Evolutionary conservation across 1,140 invertebrate species (phyloP).

Genomic region (Euglossa dilemma): DNA sequence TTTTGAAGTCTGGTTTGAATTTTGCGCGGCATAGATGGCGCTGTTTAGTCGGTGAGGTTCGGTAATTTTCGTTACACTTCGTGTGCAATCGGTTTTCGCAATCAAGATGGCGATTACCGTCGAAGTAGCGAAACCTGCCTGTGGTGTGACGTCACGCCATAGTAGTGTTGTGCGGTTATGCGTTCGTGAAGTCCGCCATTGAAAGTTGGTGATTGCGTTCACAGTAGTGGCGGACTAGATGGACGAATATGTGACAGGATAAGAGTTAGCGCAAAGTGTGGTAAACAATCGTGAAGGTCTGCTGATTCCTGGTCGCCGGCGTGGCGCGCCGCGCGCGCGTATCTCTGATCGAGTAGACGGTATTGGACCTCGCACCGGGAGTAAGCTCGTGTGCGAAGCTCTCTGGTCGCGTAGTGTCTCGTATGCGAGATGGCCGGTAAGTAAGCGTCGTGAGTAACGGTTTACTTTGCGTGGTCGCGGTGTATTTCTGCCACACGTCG

Average conservation of each 20-base stretch:
- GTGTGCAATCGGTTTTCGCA: slow-evolving; percentile 37
- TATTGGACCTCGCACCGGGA: slow-evolving; percentile 44
- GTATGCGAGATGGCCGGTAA: slow-evolving; percentile 78
- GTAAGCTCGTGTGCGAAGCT: slow-evolving; percentile 46
- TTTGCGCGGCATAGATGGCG: slow-evolving; percentile 11
- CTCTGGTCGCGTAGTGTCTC: slow-evolving; percentile 49
- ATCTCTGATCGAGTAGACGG: slow-evolving; percentile 33
- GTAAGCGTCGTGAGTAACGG: slow-evolving; percentile 56
- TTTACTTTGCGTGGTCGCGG: slow-evolving; percentile 2
- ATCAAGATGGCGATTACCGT: slow-evolving; percentile 70
- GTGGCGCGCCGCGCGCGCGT: slow-evolving; percentile 54
- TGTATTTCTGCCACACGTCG: slow-evolving; percentile 29
- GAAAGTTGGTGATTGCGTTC: slow-evolving; percentile 52
- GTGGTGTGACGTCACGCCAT: slow-evolving; percentile 74
- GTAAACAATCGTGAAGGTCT: slow-evolving; percentile 43
- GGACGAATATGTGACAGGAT: slow-evolving; percentile 62
- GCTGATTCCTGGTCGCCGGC: slow-evolving; percentile 53
- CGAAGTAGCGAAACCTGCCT: slow-evolving; percentile 52
- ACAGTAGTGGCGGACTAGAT: slow-evolving; percentile 28
- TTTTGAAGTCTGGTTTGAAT: neutral
- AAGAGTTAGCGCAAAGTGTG: slow-evolving; percentile 31
- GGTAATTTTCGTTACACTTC: slow-evolving; percentile 23
- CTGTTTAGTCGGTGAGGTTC: neutral
- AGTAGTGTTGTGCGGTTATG: slow-evolving; percentile 72
- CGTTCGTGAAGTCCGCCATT: slow-evolving; percentile 78